Evolutionary conservation across 2,113 vertebrate species (phyloP), one percentile per base, ranked within the genome.

Genomic region (Pteropus alecto): DNA sequence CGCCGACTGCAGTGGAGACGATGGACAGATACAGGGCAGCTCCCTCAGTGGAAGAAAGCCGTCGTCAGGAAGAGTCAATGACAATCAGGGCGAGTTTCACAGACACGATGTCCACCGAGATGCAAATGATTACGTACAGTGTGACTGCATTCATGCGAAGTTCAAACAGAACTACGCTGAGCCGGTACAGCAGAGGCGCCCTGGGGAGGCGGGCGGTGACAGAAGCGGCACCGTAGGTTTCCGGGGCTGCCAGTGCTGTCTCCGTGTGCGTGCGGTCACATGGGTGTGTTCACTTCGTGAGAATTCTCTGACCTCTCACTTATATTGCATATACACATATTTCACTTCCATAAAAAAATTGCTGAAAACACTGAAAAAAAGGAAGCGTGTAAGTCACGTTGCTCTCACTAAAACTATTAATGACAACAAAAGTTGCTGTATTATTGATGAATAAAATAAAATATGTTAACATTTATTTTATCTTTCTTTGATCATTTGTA

Each of bases 381-480:
- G 67, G 68, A 77, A 84, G 56, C 21, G 0, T 63, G 22, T 82
- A 48, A 33, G 21, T 70, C 35, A 26, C 41, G 19, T 5, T 65
- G 46, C 21, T 67, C 35, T 81, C 46, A 43, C 30, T 88, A 54
- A 84, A 79, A 68, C 28, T 54, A 3, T 76, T 67, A 35, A 46
- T 82, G 67, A 70, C 58, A 73, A 67, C 41, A 56, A 58, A 85
- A 70, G 26, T 22, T 81, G 65, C 86, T 95, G 21, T 91, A 30
- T 46, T 71, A 16, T 41, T 51, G 54, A 74, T 85, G 48, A 70
- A 65, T 92, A 92, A 61, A 87, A 82, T 88, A 46, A 94, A 94
- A 83, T 48, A 35, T 93, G 58, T 78, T 82, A 61, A 83, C 61
- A 54, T 93, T 91, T 70, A 58, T 79, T 93, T 91, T 83, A 58